Percentiles rank a stretch among this genome's conserved stretches.
Conservation (phyloP, 2,113 vertebrate species). For the Otocyon megalotis region DNA sequence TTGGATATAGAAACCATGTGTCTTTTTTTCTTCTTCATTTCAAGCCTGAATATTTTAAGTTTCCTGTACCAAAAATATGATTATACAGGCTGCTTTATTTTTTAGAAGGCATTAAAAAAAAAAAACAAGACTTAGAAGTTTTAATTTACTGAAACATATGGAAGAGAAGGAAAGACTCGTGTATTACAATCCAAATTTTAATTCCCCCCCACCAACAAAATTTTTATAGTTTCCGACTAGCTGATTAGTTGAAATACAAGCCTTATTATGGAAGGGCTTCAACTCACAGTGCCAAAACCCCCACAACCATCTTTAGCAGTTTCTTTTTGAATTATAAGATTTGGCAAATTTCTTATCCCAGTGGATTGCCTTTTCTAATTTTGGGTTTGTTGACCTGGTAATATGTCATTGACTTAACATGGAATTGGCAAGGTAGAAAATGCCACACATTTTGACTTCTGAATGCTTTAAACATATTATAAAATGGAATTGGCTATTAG, state of each 20-base stretch:
- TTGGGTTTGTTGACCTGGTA: constrained; percentile 62
- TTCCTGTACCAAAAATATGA: constrained; percentile 53
- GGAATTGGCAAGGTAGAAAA: constrained; percentile 62
- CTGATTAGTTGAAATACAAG: constrained; percentile 74
- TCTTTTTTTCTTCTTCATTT: not conserved
- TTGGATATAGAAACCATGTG: constrained; percentile 4
- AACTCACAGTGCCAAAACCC: constrained; percentile 56
- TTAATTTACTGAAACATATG: constrained; percentile 72
- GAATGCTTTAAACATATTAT: constrained; percentile 13
- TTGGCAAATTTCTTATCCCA: constrained; percentile 48
- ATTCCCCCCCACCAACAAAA: not conserved
- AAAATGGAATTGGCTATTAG: constrained; percentile 34
- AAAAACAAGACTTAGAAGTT: constrained; percentile 55
- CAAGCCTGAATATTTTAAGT: constrained; percentile 50
- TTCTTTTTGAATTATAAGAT: constrained; percentile 67
- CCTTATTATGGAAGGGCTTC: constrained; percentile 55
- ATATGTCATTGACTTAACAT: constrained; percentile 32
- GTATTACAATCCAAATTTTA: constrained; percentile 57
- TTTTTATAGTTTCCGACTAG: constrained; percentile 72
- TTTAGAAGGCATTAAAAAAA: not conserved
- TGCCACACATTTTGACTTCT: constrained; percentile 71
- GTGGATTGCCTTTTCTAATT: constrained; percentile 53
- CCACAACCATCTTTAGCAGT: constrained; percentile 68
- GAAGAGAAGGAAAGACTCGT: constrained; percentile 51
- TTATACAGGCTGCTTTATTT: constrained; percentile 18